A percentile compares a stretch with the other conserved stretches of the same genome.
Conservation (phyloP, 1,140 invertebrate genomes). For the Uloborus diversus region DNA sequence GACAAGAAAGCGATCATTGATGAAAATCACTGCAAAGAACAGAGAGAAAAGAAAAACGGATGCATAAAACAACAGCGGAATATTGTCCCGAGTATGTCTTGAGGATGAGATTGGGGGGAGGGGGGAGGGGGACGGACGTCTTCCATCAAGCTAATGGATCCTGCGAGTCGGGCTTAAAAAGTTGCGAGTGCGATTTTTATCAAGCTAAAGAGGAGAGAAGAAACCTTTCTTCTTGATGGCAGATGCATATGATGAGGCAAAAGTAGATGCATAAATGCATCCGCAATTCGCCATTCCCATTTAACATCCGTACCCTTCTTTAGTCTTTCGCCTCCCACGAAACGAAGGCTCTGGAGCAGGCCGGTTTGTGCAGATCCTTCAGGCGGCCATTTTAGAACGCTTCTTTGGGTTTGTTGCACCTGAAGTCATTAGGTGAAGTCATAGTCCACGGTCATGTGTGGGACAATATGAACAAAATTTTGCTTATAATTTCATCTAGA, state of each 20-base stretch:
- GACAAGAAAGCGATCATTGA: conserved; percentile 46
- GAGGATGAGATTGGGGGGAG: background rate
- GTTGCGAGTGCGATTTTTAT: conserved; percentile 52
- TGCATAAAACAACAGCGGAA: conserved; percentile 35
- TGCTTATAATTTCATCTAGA: too few relatives aligned
- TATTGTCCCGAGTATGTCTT: background rate
- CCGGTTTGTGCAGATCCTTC: too few relatives aligned
- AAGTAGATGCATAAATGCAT: conserved; percentile 54
- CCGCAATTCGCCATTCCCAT: conserved; percentile 44
- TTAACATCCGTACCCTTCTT: conserved; percentile 16
- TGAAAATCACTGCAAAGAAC: conserved; percentile 43
- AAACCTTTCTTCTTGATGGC: conserved; percentile 51
- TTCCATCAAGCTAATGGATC: conserved; percentile 52
- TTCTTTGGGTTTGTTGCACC: too few relatives aligned
- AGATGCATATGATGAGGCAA: conserved; percentile 53
- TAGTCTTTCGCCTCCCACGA: too few relatives aligned
- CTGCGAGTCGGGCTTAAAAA: conserved; percentile 41
- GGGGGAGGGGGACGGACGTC: background rate
- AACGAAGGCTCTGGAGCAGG: too few relatives aligned
- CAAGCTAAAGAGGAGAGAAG: conserved; percentile 49
- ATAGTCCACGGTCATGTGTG: too few relatives aligned
- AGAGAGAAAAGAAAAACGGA: conserved; percentile 1
- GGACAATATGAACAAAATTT: too few relatives aligned
- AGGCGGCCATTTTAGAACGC: background rate
- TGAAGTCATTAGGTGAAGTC: too few relatives aligned